Evolutionary conservation across 2,797 vertebrate species (phyloP), one percentile per base, ranked within the genome.

Genomic region (Spheniscus humboldti): DNA sequence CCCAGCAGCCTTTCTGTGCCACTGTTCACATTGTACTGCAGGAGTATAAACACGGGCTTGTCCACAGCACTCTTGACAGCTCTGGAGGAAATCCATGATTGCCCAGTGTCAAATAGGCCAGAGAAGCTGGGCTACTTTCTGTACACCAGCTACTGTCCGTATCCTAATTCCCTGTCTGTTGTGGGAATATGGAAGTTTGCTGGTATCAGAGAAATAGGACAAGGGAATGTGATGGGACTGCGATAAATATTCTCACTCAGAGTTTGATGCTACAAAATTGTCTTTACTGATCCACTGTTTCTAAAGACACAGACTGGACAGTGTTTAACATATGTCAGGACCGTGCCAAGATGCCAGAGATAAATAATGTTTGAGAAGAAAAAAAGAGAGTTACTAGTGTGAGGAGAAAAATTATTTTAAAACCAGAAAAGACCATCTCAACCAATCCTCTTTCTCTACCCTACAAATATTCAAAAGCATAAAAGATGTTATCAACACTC

Each of bases 1-100:
- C 86, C 94, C 96, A 97, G 89, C 69, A 93, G 93, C 78, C 72
- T 94, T 93, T 96, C 93, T 96, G 94, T 97, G 96, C 94, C 97
- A 96, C 93, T 97, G 95, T 91, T 95, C 96, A 95, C 94, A 96
- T 95, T 97, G 96, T 96, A 96, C 97, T 95, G 93, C 85, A 55
- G 59, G 63, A 94, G 78, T 56, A 97, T 92, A 97, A 97, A 95
- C 94, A 94, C 39, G 20, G 78, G 66, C 89, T 96, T 96, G 91
- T 96, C 90, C 71, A 85, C 83, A 47, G 80, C 3, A 8, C 89
- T 95, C 53, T 86, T 7, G 9, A 75, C 92, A 95, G 85, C 89
- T 83, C 96, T 87, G 81, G 66, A 95, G 85, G 81, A 92, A 96
- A 96, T 96, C 91, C 80, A 84, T n/a, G 78, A 87, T 52, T 13